Percentiles rank a stretch among this genome's conserved stretches.
These are phyloP conservation scores for Hipposideros larvatus DNA, from an alignment of 2,797 vertebrate species.

Conservation along the genomic window DNA sequence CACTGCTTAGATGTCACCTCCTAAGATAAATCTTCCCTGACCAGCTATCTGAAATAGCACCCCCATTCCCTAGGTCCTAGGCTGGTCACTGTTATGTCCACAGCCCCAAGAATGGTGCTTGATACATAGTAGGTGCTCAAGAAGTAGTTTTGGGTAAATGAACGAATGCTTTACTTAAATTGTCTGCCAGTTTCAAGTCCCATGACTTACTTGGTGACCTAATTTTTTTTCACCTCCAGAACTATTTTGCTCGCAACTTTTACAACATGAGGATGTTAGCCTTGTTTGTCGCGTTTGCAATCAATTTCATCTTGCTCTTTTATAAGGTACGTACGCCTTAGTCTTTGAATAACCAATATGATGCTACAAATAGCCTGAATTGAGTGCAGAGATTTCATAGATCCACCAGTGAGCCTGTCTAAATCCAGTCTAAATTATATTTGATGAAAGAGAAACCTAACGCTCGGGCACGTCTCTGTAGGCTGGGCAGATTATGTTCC, in stretches of 20 bases:
- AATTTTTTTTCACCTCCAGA: conserved; percentile 89
- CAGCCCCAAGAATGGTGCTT: not conserved
- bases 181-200: not conserved
- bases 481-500: not conserved
- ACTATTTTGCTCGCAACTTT: conserved; percentile 99
- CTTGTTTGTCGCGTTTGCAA: conserved; percentile 97
- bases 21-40: not conserved
- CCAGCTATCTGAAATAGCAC: not conserved
- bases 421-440: not conserved
- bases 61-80: not conserved
- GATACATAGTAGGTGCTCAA: rapidly evolving
- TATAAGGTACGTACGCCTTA: conserved; percentile 92
- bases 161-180: not conserved
- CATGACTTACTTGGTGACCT: not conserved
- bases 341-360: not conserved
- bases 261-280: conserved; percentile 99
- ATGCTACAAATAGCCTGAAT: not conserved
- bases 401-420: not conserved
- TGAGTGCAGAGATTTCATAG: not conserved
- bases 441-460: not conserved
- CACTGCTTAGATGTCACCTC: not conserved
- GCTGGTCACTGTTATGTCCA: not conserved
- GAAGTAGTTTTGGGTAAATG: not conserved
- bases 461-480: not conserved
- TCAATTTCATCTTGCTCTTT: conserved; percentile 98